phyloP scores from a whole-genome alignment of 2,797 vertebrate species.

The Melanotaenia pygmaea region DNA sequence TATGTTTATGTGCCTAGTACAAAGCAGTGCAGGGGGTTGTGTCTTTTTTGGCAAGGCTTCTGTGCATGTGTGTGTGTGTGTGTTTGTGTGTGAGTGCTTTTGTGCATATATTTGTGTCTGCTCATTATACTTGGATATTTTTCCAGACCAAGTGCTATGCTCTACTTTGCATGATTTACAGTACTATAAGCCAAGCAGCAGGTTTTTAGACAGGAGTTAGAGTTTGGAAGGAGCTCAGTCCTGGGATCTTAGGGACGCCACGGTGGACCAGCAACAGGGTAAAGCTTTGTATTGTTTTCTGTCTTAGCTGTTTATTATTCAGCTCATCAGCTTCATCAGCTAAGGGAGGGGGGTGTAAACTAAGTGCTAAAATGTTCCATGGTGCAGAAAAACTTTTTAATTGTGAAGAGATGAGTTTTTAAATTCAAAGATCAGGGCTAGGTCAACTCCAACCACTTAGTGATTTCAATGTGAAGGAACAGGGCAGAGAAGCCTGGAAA shows the following conservation, averaged over 20 bases:
- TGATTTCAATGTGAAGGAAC: conserved; percentile 24
- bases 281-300: conserved; percentile 29
- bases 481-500: conserved; percentile 22
- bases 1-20: conserved; percentile 55
- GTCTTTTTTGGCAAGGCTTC: conserved; percentile 60
- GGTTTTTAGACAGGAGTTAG: conserved; percentile 10
- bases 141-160: conserved; percentile 63
- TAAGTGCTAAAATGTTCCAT: conserved; percentile 67
- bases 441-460: conserved; percentile 59
- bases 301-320: conserved; percentile 51
- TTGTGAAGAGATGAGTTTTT: conserved; percentile 60
- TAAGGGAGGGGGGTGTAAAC: conserved; percentile 61
- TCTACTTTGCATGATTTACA: conserved; percentile 66
- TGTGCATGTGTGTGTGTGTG: conserved; percentile 35
- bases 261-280: conserved; percentile 65
- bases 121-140: conserved; percentile 71
- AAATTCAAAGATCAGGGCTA: conserved; percentile 58
- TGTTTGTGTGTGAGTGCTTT: conserved; percentile 34
- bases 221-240: conserved; percentile 56
- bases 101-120: conserved; percentile 64
- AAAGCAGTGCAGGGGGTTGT: conserved; percentile 58
- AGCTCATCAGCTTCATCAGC: conserved; percentile 34
- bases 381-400: conserved; percentile 71
- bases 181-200: conserved; percentile 52
- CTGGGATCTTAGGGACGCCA: conserved; percentile 68